Conservation (phyloP, 2,113 vertebrate species). For the Laticauda laticaudata region DNA sequence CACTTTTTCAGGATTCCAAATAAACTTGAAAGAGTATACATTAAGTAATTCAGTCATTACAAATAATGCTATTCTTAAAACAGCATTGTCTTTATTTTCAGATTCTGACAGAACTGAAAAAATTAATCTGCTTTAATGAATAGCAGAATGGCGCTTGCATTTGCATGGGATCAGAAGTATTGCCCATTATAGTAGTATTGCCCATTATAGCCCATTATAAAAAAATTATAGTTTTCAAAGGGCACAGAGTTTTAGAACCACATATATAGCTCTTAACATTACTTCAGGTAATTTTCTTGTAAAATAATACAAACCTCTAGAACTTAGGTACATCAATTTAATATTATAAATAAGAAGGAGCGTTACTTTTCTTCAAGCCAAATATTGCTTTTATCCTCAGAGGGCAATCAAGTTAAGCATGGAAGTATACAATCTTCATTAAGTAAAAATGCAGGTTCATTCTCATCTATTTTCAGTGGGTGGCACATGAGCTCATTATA, state of each 20-base stretch:
- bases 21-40: neutral
- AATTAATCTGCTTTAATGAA: neutral
- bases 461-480: neutral
- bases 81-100: neutral
- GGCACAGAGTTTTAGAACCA: neutral
- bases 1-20: neutral
- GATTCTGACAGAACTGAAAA: neutral
- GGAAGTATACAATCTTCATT: neutral
- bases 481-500: neutral
- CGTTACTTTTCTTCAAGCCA: neutral
- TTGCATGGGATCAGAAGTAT: neutral
- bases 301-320: neutral
- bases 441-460: neutral
- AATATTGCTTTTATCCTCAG: neutral
- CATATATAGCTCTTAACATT: neutral
- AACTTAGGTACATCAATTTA: neutral
- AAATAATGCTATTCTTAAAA: neutral
- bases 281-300: neutral
- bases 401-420: neutral
- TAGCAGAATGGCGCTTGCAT: neutral
- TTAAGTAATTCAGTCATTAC: neutral
- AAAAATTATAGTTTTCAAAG: neutral
- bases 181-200: neutral
- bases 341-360: neutral
- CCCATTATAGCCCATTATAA: no score